phyloP scores from a whole-genome alignment of 2,113 vertebrate genomes.

The Rhea pennata region DNA sequence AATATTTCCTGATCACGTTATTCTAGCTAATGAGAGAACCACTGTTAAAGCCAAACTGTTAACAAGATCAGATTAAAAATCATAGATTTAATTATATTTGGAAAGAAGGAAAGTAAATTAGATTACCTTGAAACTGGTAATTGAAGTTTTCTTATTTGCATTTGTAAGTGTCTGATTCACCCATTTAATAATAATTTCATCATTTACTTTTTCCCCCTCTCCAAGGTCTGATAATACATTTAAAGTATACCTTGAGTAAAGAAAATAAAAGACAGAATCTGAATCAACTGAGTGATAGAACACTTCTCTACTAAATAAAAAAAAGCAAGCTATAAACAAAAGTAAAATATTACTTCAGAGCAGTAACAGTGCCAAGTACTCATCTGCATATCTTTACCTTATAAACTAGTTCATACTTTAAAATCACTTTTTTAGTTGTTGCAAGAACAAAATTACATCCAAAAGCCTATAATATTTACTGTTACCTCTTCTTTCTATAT shows the following conservation, averaged over 20 bases:
- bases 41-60: background rate
- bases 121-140: slow-evolving; percentile 93
- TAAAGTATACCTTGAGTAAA: slow-evolving; percentile 88
- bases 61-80: background rate
- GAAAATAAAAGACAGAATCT: background rate
- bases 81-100: background rate
- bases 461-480: background rate
- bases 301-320: background rate
- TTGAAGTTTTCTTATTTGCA: slow-evolving; percentile 85
- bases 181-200: slow-evolving; percentile 93
- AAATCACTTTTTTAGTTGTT: background rate
- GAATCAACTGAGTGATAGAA: background rate
- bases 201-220: slow-evolving; percentile 90
- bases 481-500: background rate
- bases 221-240: slow-evolving; percentile 92
- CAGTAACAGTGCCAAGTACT: background rate
- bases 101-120: background rate
- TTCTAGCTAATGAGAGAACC: background rate
- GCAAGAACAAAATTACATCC: background rate
- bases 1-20: background rate
- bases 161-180: slow-evolving; percentile 89
- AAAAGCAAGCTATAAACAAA: background rate
- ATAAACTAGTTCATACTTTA: background rate
- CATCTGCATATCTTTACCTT: background rate
- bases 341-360: background rate